phyloP scores from a whole-genome alignment of 2,113 vertebrate species.

The Lota lota region DNA sequence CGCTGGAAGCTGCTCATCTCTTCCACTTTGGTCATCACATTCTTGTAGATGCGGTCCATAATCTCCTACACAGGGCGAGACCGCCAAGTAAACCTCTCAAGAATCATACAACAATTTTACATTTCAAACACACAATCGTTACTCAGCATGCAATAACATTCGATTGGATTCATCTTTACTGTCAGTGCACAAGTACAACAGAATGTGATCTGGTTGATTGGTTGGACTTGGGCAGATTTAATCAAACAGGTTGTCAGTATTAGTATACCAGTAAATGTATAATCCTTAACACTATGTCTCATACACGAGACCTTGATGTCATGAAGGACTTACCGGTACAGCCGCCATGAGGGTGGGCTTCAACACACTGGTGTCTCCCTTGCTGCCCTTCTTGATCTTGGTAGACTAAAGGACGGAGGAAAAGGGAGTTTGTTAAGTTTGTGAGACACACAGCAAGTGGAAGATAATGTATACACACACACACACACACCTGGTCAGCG shows the following conservation, averaged over 20 bases:
- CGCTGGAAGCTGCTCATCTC: conserved; percentile 91
- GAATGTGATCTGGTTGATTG: background rate
- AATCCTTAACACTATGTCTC: too few species aligned
- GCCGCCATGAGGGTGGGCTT: conserved; percentile 96
- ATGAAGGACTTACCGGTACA: conserved; percentile 83
- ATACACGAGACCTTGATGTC: too few species aligned
- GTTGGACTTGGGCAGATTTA: too few species aligned
- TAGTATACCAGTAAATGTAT: too few species aligned
- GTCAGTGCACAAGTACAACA: background rate
- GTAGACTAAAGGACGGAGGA: conserved; percentile 77
- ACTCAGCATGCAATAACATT: background rate
- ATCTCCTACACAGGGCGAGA: conserved; percentile 82
- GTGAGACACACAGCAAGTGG: background rate
- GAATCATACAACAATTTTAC: background rate
- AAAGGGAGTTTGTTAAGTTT: background rate
- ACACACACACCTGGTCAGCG: conserved; percentile 85
- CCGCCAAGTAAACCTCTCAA: too few species aligned
- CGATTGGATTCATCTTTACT: background rate
- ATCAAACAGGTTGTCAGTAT: too few species aligned
- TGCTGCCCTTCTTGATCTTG: conserved; percentile 99
- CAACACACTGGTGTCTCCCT: conserved; percentile 89
- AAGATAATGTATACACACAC: too few species aligned
- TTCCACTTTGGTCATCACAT: conserved; percentile 96
- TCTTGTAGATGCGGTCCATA: conserved; percentile 99
- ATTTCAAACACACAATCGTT: background rate